These are phyloP conservation scores for Caretta caretta DNA, from an alignment of 2,113 vertebrate genomes.

Conservation along the genomic window DNA sequence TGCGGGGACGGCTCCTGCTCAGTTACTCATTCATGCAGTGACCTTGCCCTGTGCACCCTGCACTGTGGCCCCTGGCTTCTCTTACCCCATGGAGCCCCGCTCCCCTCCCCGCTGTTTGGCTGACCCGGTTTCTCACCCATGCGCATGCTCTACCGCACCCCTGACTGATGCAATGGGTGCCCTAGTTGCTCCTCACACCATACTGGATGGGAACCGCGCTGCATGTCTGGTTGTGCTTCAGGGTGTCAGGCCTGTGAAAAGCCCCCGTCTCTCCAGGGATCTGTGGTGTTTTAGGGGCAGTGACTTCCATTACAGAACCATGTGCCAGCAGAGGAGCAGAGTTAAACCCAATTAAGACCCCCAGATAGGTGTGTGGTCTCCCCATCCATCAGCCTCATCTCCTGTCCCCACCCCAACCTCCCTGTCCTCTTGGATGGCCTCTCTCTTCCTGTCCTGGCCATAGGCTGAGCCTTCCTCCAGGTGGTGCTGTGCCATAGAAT, in stretches of 20 bases:
- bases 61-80: background rate
- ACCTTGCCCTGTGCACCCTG: constrained; percentile 16
- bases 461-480: fast-evolving
- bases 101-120: constrained; percentile 20
- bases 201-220: background rate
- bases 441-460: background rate
- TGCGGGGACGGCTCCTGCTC: background rate
- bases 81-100: no score
- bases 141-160: background rate
- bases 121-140: constrained; percentile 23
- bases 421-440: background rate
- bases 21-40: fast-evolving
- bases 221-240: background rate
- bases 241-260: background rate
- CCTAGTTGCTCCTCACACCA: background rate
- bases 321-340: background rate
- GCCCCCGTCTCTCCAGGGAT: background rate
- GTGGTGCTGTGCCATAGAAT: background rate
- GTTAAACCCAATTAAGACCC: background rate
- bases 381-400: background rate
- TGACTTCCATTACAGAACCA: background rate
- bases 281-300: background rate
- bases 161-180: background rate
- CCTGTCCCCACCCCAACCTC: background rate
- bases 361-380: background rate